Evolutionary conservation across 2,113 vertebrate genomes (phyloP), one percentile per base, ranked within the genome.

Genomic region (Oostethus manadensis): DNA sequence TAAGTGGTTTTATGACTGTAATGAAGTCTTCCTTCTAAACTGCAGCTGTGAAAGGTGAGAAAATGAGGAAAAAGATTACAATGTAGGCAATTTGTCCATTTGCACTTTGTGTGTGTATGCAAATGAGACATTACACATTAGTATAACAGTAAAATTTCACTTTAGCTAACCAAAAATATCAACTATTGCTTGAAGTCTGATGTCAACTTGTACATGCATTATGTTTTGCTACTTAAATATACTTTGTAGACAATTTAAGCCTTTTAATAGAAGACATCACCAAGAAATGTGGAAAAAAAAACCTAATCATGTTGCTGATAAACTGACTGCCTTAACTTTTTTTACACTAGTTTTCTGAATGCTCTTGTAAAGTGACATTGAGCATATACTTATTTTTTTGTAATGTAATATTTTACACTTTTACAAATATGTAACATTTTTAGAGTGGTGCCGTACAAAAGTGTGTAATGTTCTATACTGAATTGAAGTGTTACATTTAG

Each of bases 271-370:
- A 40, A 40, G 38, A 14, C 10, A 42, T 3, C 22, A 58, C 29
- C 4, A 43, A 62, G 55, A 42, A 79, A 79, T 73, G 74, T 86
- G 76, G 80, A 74, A 56, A 22, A 46, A 33, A 23, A 23, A 40
- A 53, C n/a, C 40, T 11, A 49, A 4, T 26, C 38, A 1, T 14
- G 23, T 48, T 62, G n/a, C n/a, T 10, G 20, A 48, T 29, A 10
- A 54, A 11, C 35, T 54, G n/a, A 45, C 3, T 46, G 26, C 16
- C 40, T 51, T 14, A 29, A 56, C 7, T 26, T 42, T 16, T 63
- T 64, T 46, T 51, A 51, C 33, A 33, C 60, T 56, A 67, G n/a
- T 62, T 57, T 50, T 44, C 23, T 58, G 0, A 53, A 46, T 50
- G 15, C 54, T 67, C 3, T 51, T 40, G 60, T 63, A 77, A 81